phyloP scores from a whole-genome alignment of 2,888 invertebrate genomes.

The Eupithecia vulgata region DNA sequence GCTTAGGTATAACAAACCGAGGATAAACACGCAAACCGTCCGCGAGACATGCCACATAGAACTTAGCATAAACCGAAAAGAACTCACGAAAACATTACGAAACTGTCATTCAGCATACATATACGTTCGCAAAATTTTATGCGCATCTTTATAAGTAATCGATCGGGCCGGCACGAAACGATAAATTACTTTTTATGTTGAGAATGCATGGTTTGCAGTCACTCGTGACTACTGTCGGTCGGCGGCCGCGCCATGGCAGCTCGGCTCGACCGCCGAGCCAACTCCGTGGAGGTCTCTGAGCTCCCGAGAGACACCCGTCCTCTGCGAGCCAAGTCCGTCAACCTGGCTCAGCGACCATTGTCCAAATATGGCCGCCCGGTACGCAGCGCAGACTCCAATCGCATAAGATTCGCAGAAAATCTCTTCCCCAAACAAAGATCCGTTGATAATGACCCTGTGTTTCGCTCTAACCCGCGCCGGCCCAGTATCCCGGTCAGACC shows the following conservation, averaged over 20 bases:
- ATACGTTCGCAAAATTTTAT: slow-evolving; percentile 71
- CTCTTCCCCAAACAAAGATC: slow-evolving; percentile 54
- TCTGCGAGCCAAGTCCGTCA: slow-evolving; percentile 73
- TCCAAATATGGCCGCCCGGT: slow-evolving; percentile 67
- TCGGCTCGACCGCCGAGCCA: slow-evolving; percentile 37
- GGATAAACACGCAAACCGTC: slow-evolving; percentile 25
- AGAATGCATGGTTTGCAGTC: slow-evolving; percentile 69
- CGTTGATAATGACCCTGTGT: slow-evolving; percentile 37
- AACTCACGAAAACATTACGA: slow-evolving; percentile 58
- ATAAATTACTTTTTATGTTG: slow-evolving; percentile 79
- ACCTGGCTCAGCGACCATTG: slow-evolving; percentile 67
- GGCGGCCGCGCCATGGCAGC: slow-evolving; percentile 11
- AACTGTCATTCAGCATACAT: slow-evolving; percentile 62
- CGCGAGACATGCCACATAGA: slow-evolving; percentile 36
- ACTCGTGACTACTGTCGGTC: slow-evolving; percentile 58
- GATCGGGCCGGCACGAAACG: slow-evolving; percentile 76
- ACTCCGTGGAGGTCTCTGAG: slow-evolving; percentile 58
- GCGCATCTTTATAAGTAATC: slow-evolving; percentile 77
- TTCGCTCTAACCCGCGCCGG: slow-evolving; percentile 47
- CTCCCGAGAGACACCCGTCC: slow-evolving; percentile 50
- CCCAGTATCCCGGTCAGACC: slow-evolving; percentile 61
- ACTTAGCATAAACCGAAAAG: slow-evolving; percentile 46
- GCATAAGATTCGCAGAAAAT: slow-evolving; percentile 58
- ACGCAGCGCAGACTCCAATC: slow-evolving; percentile 68
- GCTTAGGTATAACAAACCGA: slow-evolving; percentile 4